A percentile compares a stretch with the other conserved stretches of the same genome.
These are phyloP conservation scores for Ostrea edulis DNA, from an alignment of 1,140 invertebrate genomes.

Conservation along the genomic window DNA sequence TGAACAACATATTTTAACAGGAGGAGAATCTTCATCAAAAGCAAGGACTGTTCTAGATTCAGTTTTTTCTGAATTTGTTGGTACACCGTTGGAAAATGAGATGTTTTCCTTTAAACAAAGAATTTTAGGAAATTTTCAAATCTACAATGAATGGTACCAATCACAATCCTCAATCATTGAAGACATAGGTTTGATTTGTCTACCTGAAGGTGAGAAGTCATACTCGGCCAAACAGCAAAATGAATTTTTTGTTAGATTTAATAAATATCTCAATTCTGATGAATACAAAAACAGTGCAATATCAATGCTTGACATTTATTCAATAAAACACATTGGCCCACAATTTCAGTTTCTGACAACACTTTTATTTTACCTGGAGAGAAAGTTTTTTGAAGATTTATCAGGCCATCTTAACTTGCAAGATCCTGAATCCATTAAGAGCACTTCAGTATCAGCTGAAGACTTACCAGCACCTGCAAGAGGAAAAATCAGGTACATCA, in stretches of 20 bases:
- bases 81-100: slow-evolving; percentile 3
- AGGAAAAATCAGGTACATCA: slow-evolving; percentile 44
- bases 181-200: slow-evolving; percentile 38
- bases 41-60: neutral
- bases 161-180: slow-evolving; percentile 12
- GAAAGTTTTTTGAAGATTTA: slow-evolving; percentile 31
- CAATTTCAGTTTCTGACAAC: slow-evolving; percentile 1
- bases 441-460: neutral
- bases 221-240: neutral
- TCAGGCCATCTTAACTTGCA: slow-evolving; percentile 3
- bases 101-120: slow-evolving; percentile 13
- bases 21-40: neutral
- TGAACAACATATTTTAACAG: neutral
- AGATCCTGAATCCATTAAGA: slow-evolving; percentile 2
- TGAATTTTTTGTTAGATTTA: slow-evolving; percentile 43
- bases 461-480: neutral
- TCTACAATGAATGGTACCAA: slow-evolving; percentile 31
- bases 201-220: slow-evolving; percentile 14
- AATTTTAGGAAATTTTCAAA: neutral
- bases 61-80: neutral
- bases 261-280: slow-evolving; percentile 35
- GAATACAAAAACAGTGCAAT: slow-evolving; percentile 6
- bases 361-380: slow-evolving; percentile 40
- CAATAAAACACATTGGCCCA: neutral
- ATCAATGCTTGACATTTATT: neutral